Evolutionary conservation across 2,888 invertebrate genomes (phyloP).

Genomic region (Ptychoptera albimana): DNA sequence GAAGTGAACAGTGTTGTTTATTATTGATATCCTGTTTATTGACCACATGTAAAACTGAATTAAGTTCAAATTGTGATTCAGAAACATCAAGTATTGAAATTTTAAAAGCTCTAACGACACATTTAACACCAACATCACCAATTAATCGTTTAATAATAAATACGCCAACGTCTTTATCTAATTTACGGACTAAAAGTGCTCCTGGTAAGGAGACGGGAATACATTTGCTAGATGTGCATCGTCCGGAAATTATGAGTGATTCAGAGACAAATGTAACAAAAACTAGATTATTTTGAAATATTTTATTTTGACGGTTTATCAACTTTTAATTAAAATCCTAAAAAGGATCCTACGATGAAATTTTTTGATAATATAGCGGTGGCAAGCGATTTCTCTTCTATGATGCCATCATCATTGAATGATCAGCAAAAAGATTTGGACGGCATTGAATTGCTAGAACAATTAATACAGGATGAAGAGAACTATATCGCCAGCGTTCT

Average conservation of each 20-base stretch:
- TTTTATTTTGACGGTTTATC: too few relatives aligned
- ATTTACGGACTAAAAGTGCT: conserved; percentile 1
- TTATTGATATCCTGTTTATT: conserved; percentile 30
- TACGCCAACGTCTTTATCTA: not conserved
- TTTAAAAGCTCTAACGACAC: conserved; percentile 22
- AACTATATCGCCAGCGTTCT: conserved; percentile 37
- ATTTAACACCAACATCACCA: conserved; percentile 14
- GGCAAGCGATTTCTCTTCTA: not conserved
- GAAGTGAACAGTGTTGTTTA: conserved; percentile 52
- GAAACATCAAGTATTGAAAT: conserved; percentile 27
- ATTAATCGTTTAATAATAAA: conserved; percentile 3
- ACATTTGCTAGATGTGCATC: not conserved
- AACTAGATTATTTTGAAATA: not conserved
- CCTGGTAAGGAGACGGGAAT: not conserved
- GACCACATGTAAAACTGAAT: conserved; percentile 13
- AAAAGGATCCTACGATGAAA: conserved; percentile 6
- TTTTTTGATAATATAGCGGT: conserved; percentile 13
- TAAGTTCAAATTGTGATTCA: conserved; percentile 16
- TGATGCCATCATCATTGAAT: not conserved
- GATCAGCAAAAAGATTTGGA: not conserved
- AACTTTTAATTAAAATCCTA: not conserved
- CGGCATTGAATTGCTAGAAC: conserved; percentile 40
- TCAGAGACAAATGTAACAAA: conserved; percentile 4
- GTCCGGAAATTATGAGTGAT: conserved; percentile 1
- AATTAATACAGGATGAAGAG: conserved; percentile 49